A percentile compares a stretch with the other conserved stretches of the same genome.
These are phyloP conservation scores for Ammodytes dubius DNA, from an alignment of 2,113 vertebrate species.

Conservation along the genomic window DNA sequence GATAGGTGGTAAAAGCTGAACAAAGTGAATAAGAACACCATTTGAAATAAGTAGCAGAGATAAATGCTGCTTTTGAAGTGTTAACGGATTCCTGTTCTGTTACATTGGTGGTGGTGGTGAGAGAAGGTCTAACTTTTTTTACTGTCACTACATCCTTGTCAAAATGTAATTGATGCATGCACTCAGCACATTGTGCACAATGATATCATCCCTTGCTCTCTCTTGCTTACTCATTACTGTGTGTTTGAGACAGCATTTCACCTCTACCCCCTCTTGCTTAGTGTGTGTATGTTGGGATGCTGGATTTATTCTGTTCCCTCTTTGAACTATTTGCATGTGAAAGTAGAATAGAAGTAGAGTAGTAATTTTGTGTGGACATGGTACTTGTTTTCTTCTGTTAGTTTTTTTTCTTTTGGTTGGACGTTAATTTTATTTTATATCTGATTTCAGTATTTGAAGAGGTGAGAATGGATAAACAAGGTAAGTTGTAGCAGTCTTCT, in stretches of 20 bases:
- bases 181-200: slow-evolving; percentile 23
- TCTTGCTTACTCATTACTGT: slow-evolving; percentile 56
- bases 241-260: slow-evolving; percentile 58
- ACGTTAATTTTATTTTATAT: slow-evolving; percentile 83
- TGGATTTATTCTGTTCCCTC: slow-evolving; percentile 75
- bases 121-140: background rate
- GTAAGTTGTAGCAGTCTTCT: slow-evolving; percentile 81
- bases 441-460: slow-evolving; percentile 86
- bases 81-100: background rate
- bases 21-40: background rate
- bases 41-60: background rate
- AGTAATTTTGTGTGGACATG: slow-evolving; percentile 31
- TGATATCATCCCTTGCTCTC: slow-evolving; percentile 31
- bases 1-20: background rate
- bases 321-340: slow-evolving; percentile 72
- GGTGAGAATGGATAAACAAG: slow-evolving; percentile 82
- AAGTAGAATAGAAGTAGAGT: slow-evolving; percentile 71
- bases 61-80: background rate
- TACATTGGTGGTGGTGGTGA: slow-evolving; percentile 5
- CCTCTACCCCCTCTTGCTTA: slow-evolving; percentile 24
- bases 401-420: slow-evolving; percentile 63
- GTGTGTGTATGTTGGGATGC: slow-evolving; percentile 80
- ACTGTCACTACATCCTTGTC: slow-evolving; percentile 22
- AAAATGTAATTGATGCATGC: slow-evolving; percentile 59
- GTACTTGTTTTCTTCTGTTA: slow-evolving; percentile 35